Evolutionary conservation across 2,888 invertebrate genomes (phyloP).

Genomic region (Micoletzkya japonica): DNA sequence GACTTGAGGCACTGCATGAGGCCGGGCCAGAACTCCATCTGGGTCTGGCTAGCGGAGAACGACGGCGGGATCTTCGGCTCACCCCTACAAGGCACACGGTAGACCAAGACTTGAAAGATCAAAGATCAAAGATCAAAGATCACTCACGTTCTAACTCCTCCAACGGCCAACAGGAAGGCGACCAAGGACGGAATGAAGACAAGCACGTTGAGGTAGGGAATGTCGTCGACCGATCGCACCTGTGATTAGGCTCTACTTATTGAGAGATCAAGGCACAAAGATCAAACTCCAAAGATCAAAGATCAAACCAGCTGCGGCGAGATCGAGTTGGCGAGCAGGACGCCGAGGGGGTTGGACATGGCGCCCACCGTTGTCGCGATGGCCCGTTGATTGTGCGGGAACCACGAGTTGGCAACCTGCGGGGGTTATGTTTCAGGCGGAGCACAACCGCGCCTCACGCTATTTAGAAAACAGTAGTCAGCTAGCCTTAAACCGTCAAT

Average conservation of each 20-base stretch:
- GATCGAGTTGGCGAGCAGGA: slow-evolving; percentile 60
- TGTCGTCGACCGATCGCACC: slow-evolving; percentile 34
- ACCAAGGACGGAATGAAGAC: slow-evolving; percentile 52
- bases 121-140: background rate
- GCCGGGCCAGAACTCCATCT: slow-evolving; percentile 57
- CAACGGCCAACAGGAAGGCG: slow-evolving; percentile 34
- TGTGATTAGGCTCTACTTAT: background rate
- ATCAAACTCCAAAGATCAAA: background rate
- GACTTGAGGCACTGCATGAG: slow-evolving; percentile 25
- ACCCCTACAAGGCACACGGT: slow-evolving; percentile 31
- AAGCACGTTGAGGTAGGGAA: slow-evolving; percentile 55
- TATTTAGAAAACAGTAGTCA: no score
- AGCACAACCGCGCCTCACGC: no score
- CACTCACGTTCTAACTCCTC: slow-evolving; percentile 18
- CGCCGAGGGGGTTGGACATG: slow-evolving; percentile 63
- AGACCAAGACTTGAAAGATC: background rate
- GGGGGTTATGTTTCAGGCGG: no score
- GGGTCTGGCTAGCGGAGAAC: slow-evolving; percentile 51
- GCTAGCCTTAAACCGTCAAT: background rate
- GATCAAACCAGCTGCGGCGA: slow-evolving; percentile 54
- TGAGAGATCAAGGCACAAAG: background rate
- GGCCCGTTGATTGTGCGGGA: slow-evolving; percentile 66
- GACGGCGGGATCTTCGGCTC: slow-evolving; percentile 62
- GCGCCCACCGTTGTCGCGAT: slow-evolving; percentile 66
- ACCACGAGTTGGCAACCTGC: slow-evolving; percentile 62